Evolutionary conservation across 2,797 vertebrate species (phyloP).

Genomic region (Cossypha dichroa): DNA sequence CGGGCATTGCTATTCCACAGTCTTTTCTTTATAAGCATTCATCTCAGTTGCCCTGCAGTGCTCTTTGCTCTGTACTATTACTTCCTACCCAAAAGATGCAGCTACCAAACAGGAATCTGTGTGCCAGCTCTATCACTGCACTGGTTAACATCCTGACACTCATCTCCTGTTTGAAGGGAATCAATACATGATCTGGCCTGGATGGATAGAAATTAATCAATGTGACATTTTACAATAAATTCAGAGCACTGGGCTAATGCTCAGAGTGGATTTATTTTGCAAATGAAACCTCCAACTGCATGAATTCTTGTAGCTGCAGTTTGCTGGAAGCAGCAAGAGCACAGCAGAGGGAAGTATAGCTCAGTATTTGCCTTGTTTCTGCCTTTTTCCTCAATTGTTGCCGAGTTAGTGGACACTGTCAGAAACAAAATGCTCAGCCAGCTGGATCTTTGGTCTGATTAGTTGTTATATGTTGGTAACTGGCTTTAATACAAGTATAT

Average conservation of each 20-base stretch:
- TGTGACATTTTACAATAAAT: slow-evolving; percentile 13
- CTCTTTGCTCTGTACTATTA: not conserved
- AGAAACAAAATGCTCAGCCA: not conserved
- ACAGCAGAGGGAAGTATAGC: slow-evolving; percentile 28
- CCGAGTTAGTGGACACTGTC: not conserved
- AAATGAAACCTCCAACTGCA: not conserved
- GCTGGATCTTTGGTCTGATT: not conserved
- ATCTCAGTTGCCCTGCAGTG: not conserved
- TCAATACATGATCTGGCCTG: not conserved
- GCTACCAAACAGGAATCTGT: not conserved
- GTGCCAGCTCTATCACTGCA: not conserved
- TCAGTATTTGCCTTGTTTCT: not conserved
- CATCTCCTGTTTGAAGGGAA: not conserved
- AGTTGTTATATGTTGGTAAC: not conserved
- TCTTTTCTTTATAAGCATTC: not conserved
- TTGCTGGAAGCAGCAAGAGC: not conserved
- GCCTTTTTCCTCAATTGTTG: not conserved
- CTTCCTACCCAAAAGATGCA: not conserved
- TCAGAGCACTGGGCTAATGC: not conserved
- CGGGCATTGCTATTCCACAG: not conserved
- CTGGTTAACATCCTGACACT: not conserved
- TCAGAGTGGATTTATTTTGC: not conserved
- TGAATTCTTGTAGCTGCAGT: not conserved
- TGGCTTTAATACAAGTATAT: not conserved
- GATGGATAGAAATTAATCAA: not conserved